phyloP scores from a whole-genome alignment of 2,888 invertebrate genomes.

The Heliothis peltigera region DNA sequence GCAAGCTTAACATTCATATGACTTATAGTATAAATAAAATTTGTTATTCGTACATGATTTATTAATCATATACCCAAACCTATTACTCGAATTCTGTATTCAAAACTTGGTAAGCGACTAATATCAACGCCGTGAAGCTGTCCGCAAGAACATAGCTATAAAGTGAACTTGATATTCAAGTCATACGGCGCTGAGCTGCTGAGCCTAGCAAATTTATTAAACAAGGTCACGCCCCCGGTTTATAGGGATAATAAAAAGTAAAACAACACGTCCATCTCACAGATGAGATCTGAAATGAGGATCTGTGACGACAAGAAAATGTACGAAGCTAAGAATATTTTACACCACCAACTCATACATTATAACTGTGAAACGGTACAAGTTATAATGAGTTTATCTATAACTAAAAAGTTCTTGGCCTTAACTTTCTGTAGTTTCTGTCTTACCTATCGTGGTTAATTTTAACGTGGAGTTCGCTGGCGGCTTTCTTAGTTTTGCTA shows the following conservation, averaged over 20 bases:
- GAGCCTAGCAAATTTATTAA: slow-evolving; percentile 72
- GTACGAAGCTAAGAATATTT: slow-evolving; percentile 54
- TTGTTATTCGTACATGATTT: too few species aligned
- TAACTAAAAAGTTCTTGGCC: slow-evolving; percentile 49
- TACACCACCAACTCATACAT: slow-evolving; percentile 43
- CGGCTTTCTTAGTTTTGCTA: slow-evolving; percentile 28
- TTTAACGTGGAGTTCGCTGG: slow-evolving; percentile 27
- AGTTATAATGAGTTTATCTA: slow-evolving; percentile 59
- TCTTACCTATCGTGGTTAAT: slow-evolving; percentile 26
- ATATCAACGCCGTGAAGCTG: slow-evolving; percentile 13
- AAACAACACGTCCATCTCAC: slow-evolving; percentile 83
- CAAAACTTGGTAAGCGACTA: background rate
- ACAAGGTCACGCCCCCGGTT: slow-evolving; percentile 81
- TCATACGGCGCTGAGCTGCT: slow-evolving; percentile 61
- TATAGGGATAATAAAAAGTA: slow-evolving; percentile 84
- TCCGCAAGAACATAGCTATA: slow-evolving; percentile 51
- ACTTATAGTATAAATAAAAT: too few species aligned
- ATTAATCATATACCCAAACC: too few species aligned
- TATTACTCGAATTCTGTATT: too few species aligned
- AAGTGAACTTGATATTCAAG: slow-evolving; percentile 76
- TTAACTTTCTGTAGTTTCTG: slow-evolving; percentile 34
- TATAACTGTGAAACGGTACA: slow-evolving; percentile 45
- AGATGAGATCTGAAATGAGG: slow-evolving; percentile 82
- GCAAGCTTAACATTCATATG: too few species aligned
- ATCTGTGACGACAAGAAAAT: slow-evolving; percentile 67